phyloP scores from a whole-genome alignment of 2,888 invertebrate species.

The Seira ritae region DNA sequence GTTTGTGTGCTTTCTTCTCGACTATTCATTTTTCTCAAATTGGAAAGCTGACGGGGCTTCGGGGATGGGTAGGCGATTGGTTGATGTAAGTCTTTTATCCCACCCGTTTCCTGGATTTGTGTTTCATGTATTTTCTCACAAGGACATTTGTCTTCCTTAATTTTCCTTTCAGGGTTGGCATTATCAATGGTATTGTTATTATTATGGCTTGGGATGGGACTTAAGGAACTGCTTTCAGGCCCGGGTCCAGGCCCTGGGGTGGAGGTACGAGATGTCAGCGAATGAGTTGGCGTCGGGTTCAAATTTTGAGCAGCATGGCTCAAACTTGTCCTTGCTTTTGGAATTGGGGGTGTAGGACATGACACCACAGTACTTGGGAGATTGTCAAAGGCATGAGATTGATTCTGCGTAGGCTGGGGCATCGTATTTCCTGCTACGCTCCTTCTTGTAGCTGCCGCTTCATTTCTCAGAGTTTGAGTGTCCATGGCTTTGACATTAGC shows the following conservation, averaged over 20 bases:
- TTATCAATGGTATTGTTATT: conserved; percentile 61
- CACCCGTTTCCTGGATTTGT: neutral
- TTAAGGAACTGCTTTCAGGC: conserved; percentile 37
- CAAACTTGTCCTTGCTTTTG: conserved; percentile 44
- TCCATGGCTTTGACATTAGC: neutral
- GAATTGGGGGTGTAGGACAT: conserved; percentile 28
- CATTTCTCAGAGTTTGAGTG: neutral
- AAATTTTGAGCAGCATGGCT: conserved; percentile 10
- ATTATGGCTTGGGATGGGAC: conserved; percentile 58
- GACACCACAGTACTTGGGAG: neutral
- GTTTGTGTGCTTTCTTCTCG: conserved; percentile 21
- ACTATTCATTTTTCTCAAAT: conserved; percentile 32
- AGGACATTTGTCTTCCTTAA: conserved; percentile 47
- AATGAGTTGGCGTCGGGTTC: conserved; percentile 29
- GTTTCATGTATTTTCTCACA: conserved; percentile 42
- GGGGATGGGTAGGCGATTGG: conserved; percentile 41
- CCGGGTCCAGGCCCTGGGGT: too few species aligned
- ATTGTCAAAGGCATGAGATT: conserved; percentile 19
- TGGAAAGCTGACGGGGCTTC: conserved; percentile 39
- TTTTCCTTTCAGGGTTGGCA: conserved; percentile 34
- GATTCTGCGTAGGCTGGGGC: conserved; percentile 10
- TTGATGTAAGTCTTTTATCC: conserved; percentile 16
- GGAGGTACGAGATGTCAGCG: neutral
- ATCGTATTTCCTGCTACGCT: neutral
- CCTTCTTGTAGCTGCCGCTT: too few species aligned